Percentiles rank a stretch among this genome's conserved stretches.
Evolutionary conservation across 2,888 invertebrate species (phyloP).

Genomic region (Cryptocheilus praepositus): DNA sequence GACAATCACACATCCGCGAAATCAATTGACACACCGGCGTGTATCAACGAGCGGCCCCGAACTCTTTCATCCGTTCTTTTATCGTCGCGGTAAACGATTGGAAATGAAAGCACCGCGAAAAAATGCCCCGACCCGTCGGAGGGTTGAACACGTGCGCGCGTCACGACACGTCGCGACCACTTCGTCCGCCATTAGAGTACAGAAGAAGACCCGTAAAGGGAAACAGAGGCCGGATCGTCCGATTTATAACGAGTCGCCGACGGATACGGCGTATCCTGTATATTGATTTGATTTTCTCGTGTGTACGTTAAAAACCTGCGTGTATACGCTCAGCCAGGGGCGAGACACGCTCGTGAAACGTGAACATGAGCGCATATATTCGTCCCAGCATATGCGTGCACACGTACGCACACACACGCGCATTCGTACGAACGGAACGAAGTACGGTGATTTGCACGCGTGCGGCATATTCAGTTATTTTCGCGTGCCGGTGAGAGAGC

Average conservation of each 20-base stretch:
- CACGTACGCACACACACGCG: neutral
- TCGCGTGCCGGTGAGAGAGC: constrained; percentile 26
- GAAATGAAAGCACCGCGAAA: no score
- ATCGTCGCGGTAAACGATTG: no score
- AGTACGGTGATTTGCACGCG: constrained; percentile 22
- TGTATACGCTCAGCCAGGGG: neutral
- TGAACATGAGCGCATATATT: neutral
- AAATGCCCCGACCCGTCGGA: no score
- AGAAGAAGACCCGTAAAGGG: no score
- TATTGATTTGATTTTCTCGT: constrained; percentile 24
- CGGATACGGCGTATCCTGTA: constrained; percentile 11
- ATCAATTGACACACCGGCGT: no score
- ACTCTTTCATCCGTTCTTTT: constrained; percentile 5
- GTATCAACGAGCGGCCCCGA: neutral
- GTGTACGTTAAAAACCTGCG: neutral
- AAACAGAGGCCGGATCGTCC: no score
- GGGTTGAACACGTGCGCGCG: no score
- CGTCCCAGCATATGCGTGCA: no score
- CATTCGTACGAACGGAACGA: constrained; percentile 4
- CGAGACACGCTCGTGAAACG: neutral
- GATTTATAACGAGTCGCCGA: constrained; percentile 14
- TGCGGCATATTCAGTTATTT: constrained; percentile 33
- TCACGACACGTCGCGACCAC: no score
- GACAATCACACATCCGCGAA: no score
- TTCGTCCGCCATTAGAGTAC: no score